Percentiles rank a stretch among this genome's conserved stretches.
phyloP scores from a whole-genome alignment of 2,888 invertebrate genomes.

The Heliconius charithonia region DNA sequence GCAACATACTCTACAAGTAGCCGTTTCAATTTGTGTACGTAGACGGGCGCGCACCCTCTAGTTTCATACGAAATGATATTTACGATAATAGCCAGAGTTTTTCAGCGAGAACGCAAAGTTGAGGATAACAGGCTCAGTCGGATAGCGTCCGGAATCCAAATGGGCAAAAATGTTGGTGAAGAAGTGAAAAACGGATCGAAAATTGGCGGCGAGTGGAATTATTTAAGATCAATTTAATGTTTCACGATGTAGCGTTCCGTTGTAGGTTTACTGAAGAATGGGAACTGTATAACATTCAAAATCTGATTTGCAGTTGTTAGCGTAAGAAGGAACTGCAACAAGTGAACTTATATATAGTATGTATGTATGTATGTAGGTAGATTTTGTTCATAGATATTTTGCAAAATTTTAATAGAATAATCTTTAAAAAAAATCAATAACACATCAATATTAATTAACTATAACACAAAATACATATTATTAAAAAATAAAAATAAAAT shows the following conservation, averaged over 20 bases:
- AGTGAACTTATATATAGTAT: too few species aligned
- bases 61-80: constrained; percentile 84
- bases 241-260: constrained; percentile 61
- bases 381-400: too few species aligned
- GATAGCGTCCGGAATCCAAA: constrained; percentile 73
- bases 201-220: constrained; percentile 66
- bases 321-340: not conserved
- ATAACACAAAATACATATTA: too few species aligned
- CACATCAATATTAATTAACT: too few species aligned
- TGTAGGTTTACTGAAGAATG: constrained; percentile 46
- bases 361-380: too few species aligned
- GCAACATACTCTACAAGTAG: constrained; percentile 61
- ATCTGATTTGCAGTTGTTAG: not conserved
- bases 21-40: constrained; percentile 73
- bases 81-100: constrained; percentile 82
- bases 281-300: constrained; percentile 26
- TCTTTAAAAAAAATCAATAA: too few species aligned
- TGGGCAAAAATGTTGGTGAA: constrained; percentile 73
- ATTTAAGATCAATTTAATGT: constrained; percentile 73
- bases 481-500: too few species aligned
- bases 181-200: constrained; percentile 73
- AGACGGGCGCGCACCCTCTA: constrained; percentile 68
- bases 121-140: constrained; percentile 77
- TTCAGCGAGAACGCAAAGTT: constrained; percentile 77
- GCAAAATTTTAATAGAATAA: too few species aligned